phyloP scores from a whole-genome alignment of 2,797 vertebrate species.

The Pogoniulus pusillus region DNA sequence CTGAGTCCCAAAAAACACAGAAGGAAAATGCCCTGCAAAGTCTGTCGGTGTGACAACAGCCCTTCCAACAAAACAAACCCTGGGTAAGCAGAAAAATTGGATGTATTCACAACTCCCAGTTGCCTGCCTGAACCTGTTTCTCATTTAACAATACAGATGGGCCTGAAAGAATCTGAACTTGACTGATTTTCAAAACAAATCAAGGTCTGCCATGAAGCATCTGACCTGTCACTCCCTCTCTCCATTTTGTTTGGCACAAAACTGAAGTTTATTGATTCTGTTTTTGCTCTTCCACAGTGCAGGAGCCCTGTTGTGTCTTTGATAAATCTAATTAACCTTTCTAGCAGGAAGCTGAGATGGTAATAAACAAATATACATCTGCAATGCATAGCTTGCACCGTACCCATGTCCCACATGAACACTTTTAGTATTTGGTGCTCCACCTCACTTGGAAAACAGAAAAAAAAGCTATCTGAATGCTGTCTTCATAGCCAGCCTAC shows the following conservation, averaged over 20 bases:
- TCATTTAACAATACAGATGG: background rate
- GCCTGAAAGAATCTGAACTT: background rate
- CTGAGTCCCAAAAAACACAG: background rate
- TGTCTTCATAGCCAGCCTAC: background rate
- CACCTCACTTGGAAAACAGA: background rate
- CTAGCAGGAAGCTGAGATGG: background rate
- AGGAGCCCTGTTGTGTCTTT: background rate
- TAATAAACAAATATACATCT: conserved; percentile 20
- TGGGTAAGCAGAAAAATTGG: background rate
- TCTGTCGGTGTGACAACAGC: background rate
- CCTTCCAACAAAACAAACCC: background rate
- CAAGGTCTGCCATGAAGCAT: background rate
- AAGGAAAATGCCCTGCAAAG: background rate
- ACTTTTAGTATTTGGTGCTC: background rate
- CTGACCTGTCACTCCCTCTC: background rate
- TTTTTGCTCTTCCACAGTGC: background rate
- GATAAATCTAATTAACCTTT: conserved; percentile 48
- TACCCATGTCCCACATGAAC: background rate
- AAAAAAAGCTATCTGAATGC: background rate
- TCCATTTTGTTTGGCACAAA: conserved; percentile 21
- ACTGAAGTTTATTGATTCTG: conserved; percentile 18
- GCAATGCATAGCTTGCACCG: background rate
- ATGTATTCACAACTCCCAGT: background rate
- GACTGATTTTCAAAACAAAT: conserved; percentile 14
- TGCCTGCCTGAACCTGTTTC: background rate